A percentile compares a stretch with the other conserved stretches of the same genome.
Conservation (phyloP, 2,113 vertebrate species). For the Mesocricetus auratus region DNA sequence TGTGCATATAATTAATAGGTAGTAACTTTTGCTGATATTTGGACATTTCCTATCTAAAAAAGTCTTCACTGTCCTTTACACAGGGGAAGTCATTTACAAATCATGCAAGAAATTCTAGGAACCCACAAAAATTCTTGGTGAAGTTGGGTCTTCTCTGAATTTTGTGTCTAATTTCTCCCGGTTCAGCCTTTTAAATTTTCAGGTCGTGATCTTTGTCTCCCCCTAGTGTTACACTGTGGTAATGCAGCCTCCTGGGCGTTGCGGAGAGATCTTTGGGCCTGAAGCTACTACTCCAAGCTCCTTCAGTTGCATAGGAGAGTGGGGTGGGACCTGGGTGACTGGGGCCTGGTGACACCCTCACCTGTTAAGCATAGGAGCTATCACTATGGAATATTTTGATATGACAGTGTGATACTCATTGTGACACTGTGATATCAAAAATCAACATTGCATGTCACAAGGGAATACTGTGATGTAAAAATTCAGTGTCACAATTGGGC, state of each 20-base stretch:
- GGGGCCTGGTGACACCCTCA: neutral
- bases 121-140: neutral
- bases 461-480: neutral
- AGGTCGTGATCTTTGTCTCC: neutral
- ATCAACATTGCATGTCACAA: neutral
- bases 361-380: neutral
- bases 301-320: neutral
- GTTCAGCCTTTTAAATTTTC: neutral
- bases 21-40: neutral
- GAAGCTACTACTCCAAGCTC: neutral
- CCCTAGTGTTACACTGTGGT: neutral
- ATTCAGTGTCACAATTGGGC: neutral
- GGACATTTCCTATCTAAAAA: neutral
- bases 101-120: neutral
- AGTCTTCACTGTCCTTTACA: neutral
- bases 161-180: neutral
- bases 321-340: neutral
- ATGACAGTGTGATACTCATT: neutral
- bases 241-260: neutral
- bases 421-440: neutral
- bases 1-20: neutral
- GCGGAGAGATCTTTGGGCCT: neutral
- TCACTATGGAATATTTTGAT: neutral
- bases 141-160: neutral
- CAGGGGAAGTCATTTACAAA: neutral